Evolutionary conservation across 2,113 vertebrate species (phyloP), one percentile per base, ranked within the genome.

Genomic region (Poicephalus meyeri): DNA sequence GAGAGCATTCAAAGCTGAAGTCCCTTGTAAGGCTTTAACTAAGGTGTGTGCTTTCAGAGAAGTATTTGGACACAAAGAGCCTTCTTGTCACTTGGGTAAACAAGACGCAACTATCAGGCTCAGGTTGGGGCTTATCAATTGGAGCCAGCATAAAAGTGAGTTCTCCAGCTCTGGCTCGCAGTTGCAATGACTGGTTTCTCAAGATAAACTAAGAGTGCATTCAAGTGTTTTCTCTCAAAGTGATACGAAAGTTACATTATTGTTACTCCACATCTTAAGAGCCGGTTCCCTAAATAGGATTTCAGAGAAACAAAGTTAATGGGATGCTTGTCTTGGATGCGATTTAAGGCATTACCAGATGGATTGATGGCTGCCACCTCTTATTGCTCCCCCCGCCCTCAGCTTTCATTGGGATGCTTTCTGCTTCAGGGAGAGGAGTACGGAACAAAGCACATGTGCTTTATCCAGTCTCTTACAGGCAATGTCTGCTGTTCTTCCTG

Each of bases 171-270:
- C 70, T 1, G 0, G 56, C 91, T 94, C 2, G 9, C 78, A 61
- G 78, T 33, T 2, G 26, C 91, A 90, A 8, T 63, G 25, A 60
- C 88, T 96, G 93, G 11, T 44, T 93, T 90, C 79, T 73, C 89
- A 26, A 96, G 95, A 97, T 96, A 97, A 95, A 96, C 71, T 35
- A 39, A 25, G 63, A 93, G 82, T 6, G 50, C 72, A 55, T 70
- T 70, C 96, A 80, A 83, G 82, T 78, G 28, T 91, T 86, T 72
- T 70, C 89, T 80, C 76, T 83, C 95, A 46, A 49, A 89, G 79
- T n/a, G 79, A 93, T 90, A 68, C 2, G 42, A 68, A 91, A 96
- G 91, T 93, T 86, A 80, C 60, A 11, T 71, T 74, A 71, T 42
- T 89, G 76, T 80, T 80, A 6, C 68, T 80, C 33, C 71, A 8